These are phyloP conservation scores for Sciurus niger DNA, from an alignment of 2,113 vertebrate genomes.

Conservation along the genomic window DNA sequence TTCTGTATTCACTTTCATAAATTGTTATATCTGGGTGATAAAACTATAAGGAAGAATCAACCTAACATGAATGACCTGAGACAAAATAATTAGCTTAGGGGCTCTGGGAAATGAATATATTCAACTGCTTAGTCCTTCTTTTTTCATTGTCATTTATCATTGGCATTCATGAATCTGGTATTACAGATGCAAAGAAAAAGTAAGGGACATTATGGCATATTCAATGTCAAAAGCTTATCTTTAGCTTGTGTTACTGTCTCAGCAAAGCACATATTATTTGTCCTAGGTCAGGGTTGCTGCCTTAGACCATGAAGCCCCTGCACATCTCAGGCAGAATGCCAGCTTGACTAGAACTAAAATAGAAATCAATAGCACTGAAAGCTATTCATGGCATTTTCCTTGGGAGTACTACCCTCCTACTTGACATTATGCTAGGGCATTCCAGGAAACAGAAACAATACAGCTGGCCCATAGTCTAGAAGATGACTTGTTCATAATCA, in stretches of 20 bases:
- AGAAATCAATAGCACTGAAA: conserved; percentile 13
- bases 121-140: conserved; percentile 63
- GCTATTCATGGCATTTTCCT: neutral
- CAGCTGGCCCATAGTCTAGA: neutral
- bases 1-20: conserved; percentile 49
- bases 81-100: conserved; percentile 69
- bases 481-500: conserved; percentile 31
- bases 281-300: neutral
- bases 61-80: conserved; percentile 50
- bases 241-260: neutral
- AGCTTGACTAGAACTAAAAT: neutral
- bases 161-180: neutral
- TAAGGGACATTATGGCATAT: neutral
- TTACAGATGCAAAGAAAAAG: conserved; percentile 31
- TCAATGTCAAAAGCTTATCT: conserved; percentile 34
- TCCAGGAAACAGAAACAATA: conserved; percentile 41
- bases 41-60: conserved; percentile 27
- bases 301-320: neutral
- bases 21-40: conserved; percentile 35
- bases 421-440: neutral
- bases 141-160: conserved; percentile 65
- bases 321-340: neutral
- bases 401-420: neutral
- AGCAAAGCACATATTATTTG: neutral
- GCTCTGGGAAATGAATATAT: conserved; percentile 20